Evolutionary conservation across 2,888 invertebrate species (phyloP).

Genomic region (Phania funesta): DNA sequence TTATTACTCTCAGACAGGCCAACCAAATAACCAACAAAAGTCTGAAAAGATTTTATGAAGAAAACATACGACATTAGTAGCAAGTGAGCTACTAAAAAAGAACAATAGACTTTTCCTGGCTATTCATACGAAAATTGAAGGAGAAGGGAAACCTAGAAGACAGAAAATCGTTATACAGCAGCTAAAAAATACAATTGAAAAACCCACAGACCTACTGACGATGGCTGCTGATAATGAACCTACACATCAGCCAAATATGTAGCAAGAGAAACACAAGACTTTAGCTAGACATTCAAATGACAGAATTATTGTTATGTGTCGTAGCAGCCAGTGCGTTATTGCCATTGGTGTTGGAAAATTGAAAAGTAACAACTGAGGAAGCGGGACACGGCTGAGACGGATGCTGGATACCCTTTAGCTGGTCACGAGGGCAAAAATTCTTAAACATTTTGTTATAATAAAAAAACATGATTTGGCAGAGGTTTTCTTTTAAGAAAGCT

Average conservation of each 20-base stretch:
- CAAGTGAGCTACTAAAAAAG: slow-evolving; percentile 25
- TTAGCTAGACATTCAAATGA: slow-evolving; percentile 27
- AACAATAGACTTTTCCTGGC: slow-evolving; percentile 3
- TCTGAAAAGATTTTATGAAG: slow-evolving; percentile 15
- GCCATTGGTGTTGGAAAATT: slow-evolving; percentile 51
- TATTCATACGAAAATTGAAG: background rate
- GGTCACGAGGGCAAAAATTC: too few relatives aligned
- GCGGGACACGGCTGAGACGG: background rate
- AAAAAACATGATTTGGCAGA: too few relatives aligned
- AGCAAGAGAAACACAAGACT: background rate
- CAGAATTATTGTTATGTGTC: slow-evolving; percentile 15
- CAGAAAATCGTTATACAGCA: slow-evolving; percentile 24
- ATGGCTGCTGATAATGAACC: slow-evolving; percentile 51
- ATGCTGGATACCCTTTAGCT: too few relatives aligned
- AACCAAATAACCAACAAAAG: slow-evolving; percentile 5
- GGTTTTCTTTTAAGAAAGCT: too few relatives aligned
- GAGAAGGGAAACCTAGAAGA: slow-evolving; percentile 1
- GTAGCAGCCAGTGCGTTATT: slow-evolving; percentile 36
- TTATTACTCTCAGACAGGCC: slow-evolving; percentile 28
- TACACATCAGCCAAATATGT: background rate
- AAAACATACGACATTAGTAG: slow-evolving; percentile 40
- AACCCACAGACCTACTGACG: slow-evolving; percentile 39
- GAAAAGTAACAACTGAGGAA: background rate
- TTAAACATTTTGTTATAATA: too few relatives aligned
- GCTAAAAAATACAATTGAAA: background rate